Evolutionary conservation across 2,888 invertebrate species (phyloP), one percentile per base, ranked within the genome.

Genomic region (Pemphredon lugubris): DNA sequence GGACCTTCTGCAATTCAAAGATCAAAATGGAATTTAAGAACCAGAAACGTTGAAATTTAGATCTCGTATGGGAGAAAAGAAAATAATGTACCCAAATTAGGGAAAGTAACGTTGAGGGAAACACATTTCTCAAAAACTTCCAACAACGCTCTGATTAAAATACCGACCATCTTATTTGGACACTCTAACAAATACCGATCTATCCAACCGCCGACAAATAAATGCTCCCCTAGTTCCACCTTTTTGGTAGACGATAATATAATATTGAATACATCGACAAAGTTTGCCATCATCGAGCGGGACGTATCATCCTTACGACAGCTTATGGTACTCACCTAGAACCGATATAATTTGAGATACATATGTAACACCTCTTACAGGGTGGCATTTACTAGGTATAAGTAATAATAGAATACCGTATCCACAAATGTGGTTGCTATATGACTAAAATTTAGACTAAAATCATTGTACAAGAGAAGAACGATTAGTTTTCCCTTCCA

Each of bases 131-230:
- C 76, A 39, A 89, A 80, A 13, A 87, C 70, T 1, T 71, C 78
- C 6, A 81, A 60, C 3, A 90, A 65, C 20, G 83, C 80, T 34
- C 79, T 82, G 0, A 84, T 81, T 39, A 89, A 54, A 4, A 72
- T 69, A n/a, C 73, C 79, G n/a, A 83, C 75, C 63, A 77, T 85
- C 67, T 81, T 83, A 30, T 78, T 87, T 1, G 88, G 77, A 64
- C 87, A 87, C 40, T 85, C 86, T 42, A 83, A 55, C 13, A 90
- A 77, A 61, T 88, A 88, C 42, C 89, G 79, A 68, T 89, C 89
- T 26, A 90, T 82, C 89, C 89, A 90, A 6, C 89, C 89, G 14
- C 84, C 84, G 5, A 90, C 76, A 3, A 89, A 81, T 16, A 76
- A 51, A 40, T 88, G 73, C 57, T 89, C 87, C 13, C 81, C 79